Conservation (phyloP, 1,140 invertebrate genomes). For the Diachasmimorpha longicaudata region DNA sequence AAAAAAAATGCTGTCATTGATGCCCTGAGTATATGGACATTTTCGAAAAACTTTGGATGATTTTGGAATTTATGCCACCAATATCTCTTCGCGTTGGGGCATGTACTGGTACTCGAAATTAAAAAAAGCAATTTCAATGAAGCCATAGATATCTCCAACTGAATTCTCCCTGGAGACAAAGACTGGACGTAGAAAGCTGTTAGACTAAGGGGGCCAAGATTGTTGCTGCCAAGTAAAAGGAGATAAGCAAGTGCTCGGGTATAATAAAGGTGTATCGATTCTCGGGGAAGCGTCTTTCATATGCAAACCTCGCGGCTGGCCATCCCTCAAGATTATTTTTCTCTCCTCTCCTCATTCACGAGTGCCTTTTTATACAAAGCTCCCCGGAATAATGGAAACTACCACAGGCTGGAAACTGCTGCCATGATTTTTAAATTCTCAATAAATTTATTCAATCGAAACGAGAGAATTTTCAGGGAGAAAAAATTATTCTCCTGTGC, state of each 20-base stretch:
- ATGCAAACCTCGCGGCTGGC: slow-evolving; percentile 58
- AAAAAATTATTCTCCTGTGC: too few relatives aligned
- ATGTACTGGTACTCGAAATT: too few relatives aligned
- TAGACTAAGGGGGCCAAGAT: slow-evolving; percentile 22
- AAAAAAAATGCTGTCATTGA: background rate
- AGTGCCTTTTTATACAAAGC: slow-evolving; percentile 8
- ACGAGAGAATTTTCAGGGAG: background rate
- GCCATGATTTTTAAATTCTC: background rate
- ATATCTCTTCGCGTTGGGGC: too few relatives aligned
- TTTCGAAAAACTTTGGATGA: too few relatives aligned
- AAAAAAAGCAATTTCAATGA: slow-evolving; percentile 37
- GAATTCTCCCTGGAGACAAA: slow-evolving; percentile 35
- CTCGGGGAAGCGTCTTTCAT: slow-evolving; percentile 53
- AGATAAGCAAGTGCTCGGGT: slow-evolving; percentile 60
- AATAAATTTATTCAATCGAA: background rate
- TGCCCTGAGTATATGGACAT: background rate
- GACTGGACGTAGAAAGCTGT: slow-evolving; percentile 12
- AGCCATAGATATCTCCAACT: slow-evolving; percentile 60
- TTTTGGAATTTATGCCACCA: too few relatives aligned
- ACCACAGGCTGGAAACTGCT: background rate
- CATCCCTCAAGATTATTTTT: slow-evolving; percentile 59
- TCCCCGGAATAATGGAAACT: background rate
- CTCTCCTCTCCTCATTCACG: slow-evolving; percentile 11
- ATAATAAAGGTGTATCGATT: slow-evolving; percentile 64
- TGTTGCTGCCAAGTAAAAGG: slow-evolving; percentile 7